Percentiles rank a stretch among this genome's conserved stretches.
phyloP scores from a whole-genome alignment of 2,888 invertebrate species.

The Seira musarum region DNA sequence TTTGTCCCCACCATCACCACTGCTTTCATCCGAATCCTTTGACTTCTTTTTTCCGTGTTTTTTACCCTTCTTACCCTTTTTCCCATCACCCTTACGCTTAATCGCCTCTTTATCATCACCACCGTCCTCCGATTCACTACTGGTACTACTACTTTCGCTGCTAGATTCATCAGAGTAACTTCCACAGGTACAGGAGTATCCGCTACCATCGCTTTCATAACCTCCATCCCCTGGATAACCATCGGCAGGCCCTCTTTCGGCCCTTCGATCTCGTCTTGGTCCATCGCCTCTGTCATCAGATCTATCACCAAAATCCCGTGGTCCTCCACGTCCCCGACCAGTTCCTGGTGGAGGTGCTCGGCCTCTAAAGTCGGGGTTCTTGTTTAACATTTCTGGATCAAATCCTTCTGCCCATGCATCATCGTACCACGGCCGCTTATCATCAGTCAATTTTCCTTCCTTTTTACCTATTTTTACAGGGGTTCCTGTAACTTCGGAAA shows the following conservation, averaged over 20 bases:
- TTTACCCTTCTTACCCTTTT: too few species aligned
- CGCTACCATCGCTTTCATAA: background rate
- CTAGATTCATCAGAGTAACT: too few species aligned
- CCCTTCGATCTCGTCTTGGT: too few species aligned
- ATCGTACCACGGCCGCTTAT: conserved; percentile 19
- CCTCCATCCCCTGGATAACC: too few species aligned
- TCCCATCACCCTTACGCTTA: too few species aligned
- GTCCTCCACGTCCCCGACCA: background rate
- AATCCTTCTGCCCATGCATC: conserved; percentile 20
- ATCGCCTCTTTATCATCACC: too few species aligned
- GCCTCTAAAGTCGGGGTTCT: background rate
- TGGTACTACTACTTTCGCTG: too few species aligned
- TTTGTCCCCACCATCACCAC: background rate
- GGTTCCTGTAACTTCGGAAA: conserved; percentile 20
- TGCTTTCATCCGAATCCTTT: too few species aligned
- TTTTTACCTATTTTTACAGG: conserved; percentile 22
- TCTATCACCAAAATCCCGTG: background rate
- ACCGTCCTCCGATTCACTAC: too few species aligned
- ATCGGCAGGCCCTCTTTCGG: too few species aligned
- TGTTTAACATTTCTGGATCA: conserved; percentile 2
- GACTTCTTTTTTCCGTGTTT: too few species aligned
- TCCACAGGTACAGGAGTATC: conserved; percentile 11
- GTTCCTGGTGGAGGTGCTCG: background rate
- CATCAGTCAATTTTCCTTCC: conserved; percentile 21
- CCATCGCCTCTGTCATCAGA: background rate